Conservation (phyloP, 2,797 vertebrate species). For the Pseudochaenichthys georgianus region DNA sequence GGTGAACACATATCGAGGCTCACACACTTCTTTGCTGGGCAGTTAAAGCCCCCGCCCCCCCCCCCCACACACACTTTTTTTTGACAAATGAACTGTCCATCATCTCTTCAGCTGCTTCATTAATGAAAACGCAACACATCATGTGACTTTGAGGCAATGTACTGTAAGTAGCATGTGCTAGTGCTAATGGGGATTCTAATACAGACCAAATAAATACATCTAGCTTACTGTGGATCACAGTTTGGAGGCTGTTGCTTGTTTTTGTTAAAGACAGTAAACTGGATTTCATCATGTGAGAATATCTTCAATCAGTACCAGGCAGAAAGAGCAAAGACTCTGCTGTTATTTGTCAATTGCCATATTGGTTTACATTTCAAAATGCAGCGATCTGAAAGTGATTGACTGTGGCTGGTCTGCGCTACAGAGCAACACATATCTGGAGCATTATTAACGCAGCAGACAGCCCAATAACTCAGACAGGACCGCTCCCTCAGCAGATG, state of each 20-base stretch:
- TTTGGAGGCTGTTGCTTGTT: not conserved
- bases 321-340: constrained; percentile 10
- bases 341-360: constrained; percentile 25
- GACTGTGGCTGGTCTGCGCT: constrained; percentile 34
- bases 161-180: not conserved
- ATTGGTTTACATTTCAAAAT: constrained; percentile 42
- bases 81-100: not conserved
- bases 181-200: no score
- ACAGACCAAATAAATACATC: no score
- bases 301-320: not conserved
- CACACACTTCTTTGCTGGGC: not conserved
- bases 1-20: constrained; percentile 1
- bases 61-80: not conserved
- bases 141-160: not conserved
- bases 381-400: constrained; percentile 38
- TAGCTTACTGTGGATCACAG: not conserved
- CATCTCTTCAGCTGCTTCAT: constrained; percentile 22
- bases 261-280: not conserved
- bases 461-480: constrained; percentile 73
- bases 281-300: constrained; percentile 5
- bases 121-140: not conserved
- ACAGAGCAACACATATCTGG: constrained; percentile 47
- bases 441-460: constrained; percentile 59
- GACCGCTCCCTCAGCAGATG: constrained; percentile 78
- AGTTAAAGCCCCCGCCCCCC: not conserved